Evolutionary conservation across 1,140 invertebrate genomes (phyloP).

Genomic region (Whitmania pigra): DNA sequence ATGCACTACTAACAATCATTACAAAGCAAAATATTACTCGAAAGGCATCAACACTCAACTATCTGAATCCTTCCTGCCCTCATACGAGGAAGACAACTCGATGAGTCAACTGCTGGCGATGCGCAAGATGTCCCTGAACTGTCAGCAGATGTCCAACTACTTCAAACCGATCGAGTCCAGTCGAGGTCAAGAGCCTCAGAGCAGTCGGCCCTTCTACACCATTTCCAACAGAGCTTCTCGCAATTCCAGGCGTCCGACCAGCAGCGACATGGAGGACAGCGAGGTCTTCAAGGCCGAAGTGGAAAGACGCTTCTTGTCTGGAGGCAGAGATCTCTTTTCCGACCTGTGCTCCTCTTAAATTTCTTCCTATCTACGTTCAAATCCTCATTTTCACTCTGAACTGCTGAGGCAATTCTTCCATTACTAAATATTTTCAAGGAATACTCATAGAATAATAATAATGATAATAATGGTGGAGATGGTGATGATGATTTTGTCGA

Average conservation of each 20-base stretch:
- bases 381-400: neutral
- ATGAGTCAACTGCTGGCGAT: neutral
- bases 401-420: neutral
- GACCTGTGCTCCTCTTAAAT: no score
- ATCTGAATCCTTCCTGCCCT: neutral
- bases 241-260: neutral
- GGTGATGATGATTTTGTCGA: conserved; percentile 6
- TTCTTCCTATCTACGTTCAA: neutral
- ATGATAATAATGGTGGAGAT: conserved; percentile 13
- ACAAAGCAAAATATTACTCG: neutral
- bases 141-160: neutral
- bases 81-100: neutral
- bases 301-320: conserved; percentile 1
- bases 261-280: conserved; percentile 2
- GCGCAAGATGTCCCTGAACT: conserved; percentile 5
- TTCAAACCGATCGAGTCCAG: conserved; percentile 3
- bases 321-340: neutral
- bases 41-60: no score
- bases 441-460: conserved; percentile 5
- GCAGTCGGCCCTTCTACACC: neutral
- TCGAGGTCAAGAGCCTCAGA: neutral
- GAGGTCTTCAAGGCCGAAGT: neutral
- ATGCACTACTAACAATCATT: no score
- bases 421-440: conserved; percentile 5
- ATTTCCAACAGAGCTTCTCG: conserved; percentile 11